These are phyloP conservation scores for Macrosoma leucophasiata DNA, from an alignment of 2,888 invertebrate species.

Conservation along the genomic window DNA sequence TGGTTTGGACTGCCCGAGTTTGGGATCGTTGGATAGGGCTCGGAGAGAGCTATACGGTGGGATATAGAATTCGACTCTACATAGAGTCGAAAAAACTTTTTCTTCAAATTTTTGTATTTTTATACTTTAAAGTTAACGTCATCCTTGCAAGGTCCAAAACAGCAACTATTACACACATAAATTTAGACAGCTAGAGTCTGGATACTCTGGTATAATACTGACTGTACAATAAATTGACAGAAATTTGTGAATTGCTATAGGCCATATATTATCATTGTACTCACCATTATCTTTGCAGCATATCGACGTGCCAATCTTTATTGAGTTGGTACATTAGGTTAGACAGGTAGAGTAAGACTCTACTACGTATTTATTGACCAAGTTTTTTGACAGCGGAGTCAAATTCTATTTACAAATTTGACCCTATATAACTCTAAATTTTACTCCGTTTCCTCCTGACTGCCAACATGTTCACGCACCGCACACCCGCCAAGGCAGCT, in stretches of 20 bases:
- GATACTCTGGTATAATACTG: too few species aligned
- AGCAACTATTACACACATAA: too few species aligned
- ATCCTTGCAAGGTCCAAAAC: too few species aligned
- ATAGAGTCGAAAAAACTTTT: constrained; percentile 4
- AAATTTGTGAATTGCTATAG: too few species aligned
- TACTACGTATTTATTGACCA: too few species aligned
- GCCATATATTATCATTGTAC: too few species aligned
- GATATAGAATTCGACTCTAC: neutral
- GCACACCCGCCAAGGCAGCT: neutral
- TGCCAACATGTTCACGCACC: neutral
- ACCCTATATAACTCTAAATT: too few species aligned
- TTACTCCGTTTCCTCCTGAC: neutral
- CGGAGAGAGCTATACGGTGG: constrained; percentile 1
- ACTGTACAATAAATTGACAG: too few species aligned
- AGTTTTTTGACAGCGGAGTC: neutral
- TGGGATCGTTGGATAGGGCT: constrained; percentile 1
- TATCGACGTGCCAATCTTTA: neutral
- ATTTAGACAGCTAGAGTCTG: too few species aligned
- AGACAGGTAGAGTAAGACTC: neutral
- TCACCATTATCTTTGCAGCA: too few species aligned
- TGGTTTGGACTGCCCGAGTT: neutral
- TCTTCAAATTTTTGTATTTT: too few species aligned
- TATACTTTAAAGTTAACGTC: too few species aligned
- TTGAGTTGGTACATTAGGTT: neutral
- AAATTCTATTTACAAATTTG: neutral